These are phyloP conservation scores for Petromus typicus DNA, from an alignment of 2,113 vertebrate genomes.

Conservation along the genomic window DNA sequence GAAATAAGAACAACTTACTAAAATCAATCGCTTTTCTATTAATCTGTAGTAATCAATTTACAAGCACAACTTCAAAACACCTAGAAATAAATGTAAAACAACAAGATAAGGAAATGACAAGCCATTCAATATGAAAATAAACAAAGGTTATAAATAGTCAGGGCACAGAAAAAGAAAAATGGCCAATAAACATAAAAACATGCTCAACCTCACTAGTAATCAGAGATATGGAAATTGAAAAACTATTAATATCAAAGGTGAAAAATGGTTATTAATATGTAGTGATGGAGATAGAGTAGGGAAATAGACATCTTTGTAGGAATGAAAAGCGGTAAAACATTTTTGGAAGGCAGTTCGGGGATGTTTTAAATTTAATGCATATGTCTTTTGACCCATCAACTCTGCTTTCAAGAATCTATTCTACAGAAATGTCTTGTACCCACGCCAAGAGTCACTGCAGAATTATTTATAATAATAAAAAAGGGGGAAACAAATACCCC, in stretches of 20 bases:
- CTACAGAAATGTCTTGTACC: conserved; percentile 60
- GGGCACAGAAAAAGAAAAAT: conserved; percentile 57
- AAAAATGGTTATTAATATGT: conserved; percentile 58
- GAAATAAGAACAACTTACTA: conserved; percentile 47
- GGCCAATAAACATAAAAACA: conserved; percentile 47
- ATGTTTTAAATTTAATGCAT: conserved; percentile 72
- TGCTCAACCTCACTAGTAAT: conserved; percentile 59
- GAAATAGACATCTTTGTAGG: conserved; percentile 15
- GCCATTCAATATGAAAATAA: conserved; percentile 37
- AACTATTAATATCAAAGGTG: conserved; percentile 59
- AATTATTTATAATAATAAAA: conserved; percentile 78
- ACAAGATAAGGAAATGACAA: conserved; percentile 59
- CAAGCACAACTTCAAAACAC: conserved; percentile 39
- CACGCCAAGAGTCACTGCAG: conserved; percentile 59
- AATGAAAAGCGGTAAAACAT: conserved; percentile 50
- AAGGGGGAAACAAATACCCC: conserved; percentile 59
- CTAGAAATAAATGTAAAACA: conserved; percentile 58
- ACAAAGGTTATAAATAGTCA: conserved; percentile 29
- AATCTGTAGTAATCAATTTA: conserved; percentile 63
- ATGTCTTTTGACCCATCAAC: conserved; percentile 68
- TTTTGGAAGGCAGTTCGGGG: conserved; percentile 59
- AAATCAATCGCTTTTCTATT: conserved; percentile 71
- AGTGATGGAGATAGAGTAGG: conserved; percentile 9
- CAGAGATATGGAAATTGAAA: conserved; percentile 69
- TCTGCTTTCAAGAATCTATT: conserved; percentile 66